Evolutionary conservation across 2,113 vertebrate genomes (phyloP).

Genomic region (Toxostoma redivivum): DNA sequence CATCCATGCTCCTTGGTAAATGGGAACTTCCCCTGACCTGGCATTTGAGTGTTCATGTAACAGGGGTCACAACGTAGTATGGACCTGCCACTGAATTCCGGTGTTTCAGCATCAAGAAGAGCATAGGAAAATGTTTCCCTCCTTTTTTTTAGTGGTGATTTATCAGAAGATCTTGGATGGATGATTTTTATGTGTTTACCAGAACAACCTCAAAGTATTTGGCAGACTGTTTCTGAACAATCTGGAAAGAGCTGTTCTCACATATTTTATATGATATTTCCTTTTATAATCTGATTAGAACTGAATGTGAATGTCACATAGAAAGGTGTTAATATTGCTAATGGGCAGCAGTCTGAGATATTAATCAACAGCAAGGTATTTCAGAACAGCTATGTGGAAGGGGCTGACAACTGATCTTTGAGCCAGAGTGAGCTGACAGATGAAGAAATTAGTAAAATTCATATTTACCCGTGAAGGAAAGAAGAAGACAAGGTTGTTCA

Average conservation of each 20-base stretch:
- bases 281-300: background rate
- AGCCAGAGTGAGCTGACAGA: no score
- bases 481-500: no score
- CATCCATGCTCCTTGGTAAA: background rate
- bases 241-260: background rate
- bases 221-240: background rate
- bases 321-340: background rate
- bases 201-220: background rate
- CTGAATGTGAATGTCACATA: background rate
- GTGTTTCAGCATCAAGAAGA: background rate
- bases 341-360: background rate
- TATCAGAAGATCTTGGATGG: background rate
- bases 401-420: no score
- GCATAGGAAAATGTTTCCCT: background rate
- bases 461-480: no score
- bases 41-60: fast-evolving
- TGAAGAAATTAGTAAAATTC: no score
- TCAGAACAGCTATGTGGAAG: background rate
- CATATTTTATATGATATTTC: background rate
- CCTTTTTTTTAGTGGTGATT: background rate
- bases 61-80: fast-evolving
- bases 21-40: background rate
- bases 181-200: background rate
- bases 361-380: background rate
- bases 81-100: background rate